Conservation (phyloP, 2,888 invertebrate genomes). For the Melolontha melolontha region DNA sequence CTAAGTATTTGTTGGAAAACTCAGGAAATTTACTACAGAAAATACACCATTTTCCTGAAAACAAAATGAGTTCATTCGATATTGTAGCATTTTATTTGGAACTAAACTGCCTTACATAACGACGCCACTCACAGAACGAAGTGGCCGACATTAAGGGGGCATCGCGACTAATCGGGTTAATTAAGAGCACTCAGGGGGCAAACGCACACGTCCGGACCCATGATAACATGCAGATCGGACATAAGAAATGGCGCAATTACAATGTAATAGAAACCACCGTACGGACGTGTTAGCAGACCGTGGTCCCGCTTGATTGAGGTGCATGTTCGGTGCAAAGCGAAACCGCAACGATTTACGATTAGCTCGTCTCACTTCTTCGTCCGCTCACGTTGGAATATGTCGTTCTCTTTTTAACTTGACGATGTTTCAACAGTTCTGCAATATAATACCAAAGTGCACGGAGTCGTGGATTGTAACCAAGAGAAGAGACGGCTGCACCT, state of each 20-base stretch:
- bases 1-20: too few relatives aligned
- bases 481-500: slow-evolving; percentile 3
- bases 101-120: slow-evolving; percentile 15
- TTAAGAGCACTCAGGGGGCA: slow-evolving; percentile 31
- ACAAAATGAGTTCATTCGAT: too few relatives aligned
- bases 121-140: slow-evolving; percentile 5
- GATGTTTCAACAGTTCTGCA: slow-evolving; percentile 22
- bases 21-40: too few relatives aligned
- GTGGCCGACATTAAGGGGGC: slow-evolving; percentile 21
- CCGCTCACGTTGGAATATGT: slow-evolving; percentile 3
- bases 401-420: slow-evolving; percentile 28
- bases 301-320: slow-evolving; percentile 49
- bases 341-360: slow-evolving; percentile 53
- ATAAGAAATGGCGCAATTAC: slow-evolving; percentile 48
- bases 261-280: slow-evolving; percentile 46
- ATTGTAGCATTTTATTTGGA: slow-evolving; percentile 1
- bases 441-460: slow-evolving; percentile 33
- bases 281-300: slow-evolving; percentile 35
- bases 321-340: slow-evolving; percentile 51
- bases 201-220: slow-evolving; percentile 43
- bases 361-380: slow-evolving; percentile 20
- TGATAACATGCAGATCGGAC: slow-evolving; percentile 46
- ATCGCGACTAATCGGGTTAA: slow-evolving; percentile 34
- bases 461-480: slow-evolving; percentile 9
- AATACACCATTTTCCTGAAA: too few relatives aligned